Conservation (phyloP, 2,113 vertebrate species). For the Bos javanicus region DNA sequence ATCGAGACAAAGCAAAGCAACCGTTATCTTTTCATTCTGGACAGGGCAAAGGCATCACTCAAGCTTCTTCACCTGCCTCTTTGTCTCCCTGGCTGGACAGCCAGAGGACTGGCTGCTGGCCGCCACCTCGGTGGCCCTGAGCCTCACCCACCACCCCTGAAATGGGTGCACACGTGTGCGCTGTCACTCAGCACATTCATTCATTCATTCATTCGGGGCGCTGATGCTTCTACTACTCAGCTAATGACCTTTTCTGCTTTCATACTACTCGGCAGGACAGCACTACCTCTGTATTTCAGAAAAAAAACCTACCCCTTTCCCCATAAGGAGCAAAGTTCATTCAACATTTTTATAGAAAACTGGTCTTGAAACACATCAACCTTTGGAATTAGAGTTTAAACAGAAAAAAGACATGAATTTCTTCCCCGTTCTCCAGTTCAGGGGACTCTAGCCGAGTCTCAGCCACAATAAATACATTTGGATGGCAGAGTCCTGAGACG, state of each 20-base stretch:
- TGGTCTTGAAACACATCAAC: neutral
- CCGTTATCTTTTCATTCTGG: accelerated
- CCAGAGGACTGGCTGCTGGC: neutral
- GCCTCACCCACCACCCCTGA: accelerated
- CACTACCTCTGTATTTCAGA: accelerated
- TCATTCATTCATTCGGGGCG: accelerated
- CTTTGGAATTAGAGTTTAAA: conserved; percentile 17
- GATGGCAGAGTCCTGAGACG: neutral
- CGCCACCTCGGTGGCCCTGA: neutral
- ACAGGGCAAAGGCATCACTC: neutral
- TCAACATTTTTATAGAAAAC: neutral
- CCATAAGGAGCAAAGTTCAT: neutral
- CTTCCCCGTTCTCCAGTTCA: neutral
- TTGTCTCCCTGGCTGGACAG: accelerated
- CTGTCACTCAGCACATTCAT: accelerated
- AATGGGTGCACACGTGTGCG: accelerated
- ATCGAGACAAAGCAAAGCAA: neutral
- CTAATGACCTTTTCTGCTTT: neutral
- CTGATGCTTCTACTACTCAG: accelerated
- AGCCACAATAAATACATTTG: neutral
- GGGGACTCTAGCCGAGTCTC: neutral
- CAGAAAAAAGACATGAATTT: neutral
- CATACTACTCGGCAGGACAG: neutral
- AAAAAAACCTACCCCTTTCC: neutral
- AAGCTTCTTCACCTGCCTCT: neutral